phyloP scores from a whole-genome alignment of 2,888 invertebrate genomes.

The Ceratothoa steindachneri region DNA sequence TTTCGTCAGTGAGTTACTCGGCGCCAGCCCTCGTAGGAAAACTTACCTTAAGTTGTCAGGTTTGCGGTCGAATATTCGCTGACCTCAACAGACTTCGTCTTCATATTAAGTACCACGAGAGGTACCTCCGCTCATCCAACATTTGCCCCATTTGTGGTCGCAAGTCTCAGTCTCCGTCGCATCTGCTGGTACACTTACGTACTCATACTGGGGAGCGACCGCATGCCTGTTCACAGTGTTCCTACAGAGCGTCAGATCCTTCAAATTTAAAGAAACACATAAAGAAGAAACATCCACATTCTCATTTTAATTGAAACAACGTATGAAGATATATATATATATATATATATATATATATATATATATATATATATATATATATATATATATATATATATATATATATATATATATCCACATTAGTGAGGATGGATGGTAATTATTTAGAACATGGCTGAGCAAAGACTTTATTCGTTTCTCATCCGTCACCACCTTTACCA shows the following conservation, averaged over 20 bases:
- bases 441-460: too few species aligned
- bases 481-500: too few species aligned
- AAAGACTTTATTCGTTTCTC: too few species aligned
- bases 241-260: constrained; percentile 21
- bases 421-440: too few species aligned
- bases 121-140: constrained; percentile 14
- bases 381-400: too few species aligned
- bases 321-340: too few species aligned
- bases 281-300: background rate
- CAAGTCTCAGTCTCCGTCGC: constrained; percentile 18
- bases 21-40: background rate
- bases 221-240: constrained; percentile 21
- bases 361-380: too few species aligned
- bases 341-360: too few species aligned
- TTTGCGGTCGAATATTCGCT: constrained; percentile 21
- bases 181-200: constrained; percentile 20
- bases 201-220: constrained; percentile 23
- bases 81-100: constrained; percentile 15
- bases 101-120: constrained; percentile 20
- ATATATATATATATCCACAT: too few species aligned
- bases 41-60: constrained; percentile 16
- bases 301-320: too few species aligned
- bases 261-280: constrained; percentile 27
- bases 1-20: background rate
- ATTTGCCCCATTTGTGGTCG: constrained; percentile 22